Base-by-base conservation (phyloP, 2,888 invertebrate genomes). In the Formica aserva region DNA sequence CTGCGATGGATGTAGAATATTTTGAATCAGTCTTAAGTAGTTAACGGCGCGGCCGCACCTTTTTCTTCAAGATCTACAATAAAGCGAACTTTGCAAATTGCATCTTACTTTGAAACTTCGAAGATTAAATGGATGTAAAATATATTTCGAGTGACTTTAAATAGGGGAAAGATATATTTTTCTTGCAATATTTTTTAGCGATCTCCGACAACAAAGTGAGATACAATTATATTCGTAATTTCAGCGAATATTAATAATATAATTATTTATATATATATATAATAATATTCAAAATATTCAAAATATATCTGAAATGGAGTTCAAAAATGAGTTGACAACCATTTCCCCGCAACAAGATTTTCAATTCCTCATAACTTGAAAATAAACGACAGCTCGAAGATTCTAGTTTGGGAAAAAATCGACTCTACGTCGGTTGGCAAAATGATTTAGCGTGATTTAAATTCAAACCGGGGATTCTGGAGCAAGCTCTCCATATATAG, bases 11-110 rank as follows among this genome's bases (percentile, higher is more conserved):
- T 41, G 15, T 57, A 15, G n/a, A 45, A 41, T 15, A 38, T 18
- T 35, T 41, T 55, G 18, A 67, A 62, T 67, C 15, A 69, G 29
- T 69, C 55, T 69, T 67, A 69, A 77, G 52, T 38, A 69, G 29
- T 55, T 67, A 77, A 77, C n/a, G 26, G 8, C 48, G 13, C 8
- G 18, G 6, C 29, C 62, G 32, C 18, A 18, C 3, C 41, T 41
- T 77, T 77, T 76, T 55, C 35, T 8, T 66, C 32, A 52, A 38
- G 26, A 38, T n/a, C 13, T 77, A 63, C 22, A 15, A 5, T 63
- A 67, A 55, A 67, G 48, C 29, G 6, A 48, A 32, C 67, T 52
- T 13, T 1, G 62, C 22, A 52, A 76, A 66, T 66, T 65, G 13
- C 66, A 6, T 13, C 13, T 48, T 22, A 66, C 52, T 77, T 26